phyloP scores from a whole-genome alignment of 1,140 invertebrate species.

The Zaprionus lachaisei region DNA sequence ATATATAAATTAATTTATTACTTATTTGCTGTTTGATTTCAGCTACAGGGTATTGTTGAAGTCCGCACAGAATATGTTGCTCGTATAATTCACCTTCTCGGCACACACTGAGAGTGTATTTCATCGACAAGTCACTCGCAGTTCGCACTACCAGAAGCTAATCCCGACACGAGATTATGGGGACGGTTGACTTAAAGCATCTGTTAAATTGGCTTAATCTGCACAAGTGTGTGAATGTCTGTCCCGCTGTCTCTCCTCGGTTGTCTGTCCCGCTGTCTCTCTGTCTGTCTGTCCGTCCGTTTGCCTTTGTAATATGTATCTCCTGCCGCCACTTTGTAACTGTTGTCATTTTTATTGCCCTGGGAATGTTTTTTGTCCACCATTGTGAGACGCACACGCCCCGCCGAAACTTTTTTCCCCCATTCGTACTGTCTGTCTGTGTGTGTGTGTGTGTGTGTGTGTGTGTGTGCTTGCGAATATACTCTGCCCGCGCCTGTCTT shows the following conservation, averaged over 20 bases:
- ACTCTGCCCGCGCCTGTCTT: not conserved
- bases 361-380: conserved; percentile 78
- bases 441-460: not conserved
- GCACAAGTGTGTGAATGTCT: conserved; percentile 53
- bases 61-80: too few relatives aligned
- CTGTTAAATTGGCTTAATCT: conserved; percentile 63
- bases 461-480: conserved; percentile 26
- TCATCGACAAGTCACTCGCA: conserved; percentile 34
- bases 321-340: conserved; percentile 79
- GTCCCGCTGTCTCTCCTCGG: conserved; percentile 44
- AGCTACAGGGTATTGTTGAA: conserved; percentile 37
- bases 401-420: conserved; percentile 48
- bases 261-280: conserved; percentile 38
- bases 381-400: conserved; percentile 65
- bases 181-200: conserved; percentile 55
- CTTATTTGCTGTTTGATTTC: not conserved
- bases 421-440: conserved; percentile 6
- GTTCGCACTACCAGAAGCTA: conserved; percentile 64
- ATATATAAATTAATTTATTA: not conserved
- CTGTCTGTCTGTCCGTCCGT: conserved; percentile 38
- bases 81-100: conserved; percentile 40
- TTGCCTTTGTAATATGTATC: conserved; percentile 67
- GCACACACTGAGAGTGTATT: conserved; percentile 5
- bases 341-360: conserved; percentile 83
- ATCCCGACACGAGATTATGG: conserved; percentile 74